Evolutionary conservation across 1,140 invertebrate genomes (phyloP).

Genomic region (Aphelenchoides besseyi): DNA sequence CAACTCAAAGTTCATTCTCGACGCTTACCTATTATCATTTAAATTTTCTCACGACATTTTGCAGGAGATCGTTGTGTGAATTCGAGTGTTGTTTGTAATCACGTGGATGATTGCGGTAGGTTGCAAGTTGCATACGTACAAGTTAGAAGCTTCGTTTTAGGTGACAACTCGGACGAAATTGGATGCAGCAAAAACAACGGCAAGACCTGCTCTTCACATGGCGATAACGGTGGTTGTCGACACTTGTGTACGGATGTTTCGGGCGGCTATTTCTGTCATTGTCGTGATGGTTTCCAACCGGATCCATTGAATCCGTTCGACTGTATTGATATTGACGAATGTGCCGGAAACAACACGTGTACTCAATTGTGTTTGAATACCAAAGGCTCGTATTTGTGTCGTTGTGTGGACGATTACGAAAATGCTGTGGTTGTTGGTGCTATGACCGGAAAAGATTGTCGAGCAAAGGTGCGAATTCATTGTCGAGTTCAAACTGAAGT

Average conservation of each 20-base stretch:
- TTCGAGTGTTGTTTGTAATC: conserved; percentile 89
- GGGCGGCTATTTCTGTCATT: conserved; percentile 60
- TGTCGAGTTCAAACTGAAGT: background rate
- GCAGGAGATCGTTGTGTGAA: conserved; percentile 82
- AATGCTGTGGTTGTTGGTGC: conserved; percentile 62
- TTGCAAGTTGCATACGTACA: too few species aligned
- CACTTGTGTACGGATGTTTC: conserved; percentile 57
- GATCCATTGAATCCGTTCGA: conserved; percentile 57
- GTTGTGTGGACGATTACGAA: conserved; percentile 89
- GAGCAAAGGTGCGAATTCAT: conserved; percentile 52
- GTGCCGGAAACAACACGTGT: conserved; percentile 84
- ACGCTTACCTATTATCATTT: too few species aligned
- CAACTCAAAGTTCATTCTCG: too few species aligned
- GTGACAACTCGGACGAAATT: conserved; percentile 87
- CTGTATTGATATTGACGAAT: conserved; percentile 82
- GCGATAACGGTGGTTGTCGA: conserved; percentile 60
- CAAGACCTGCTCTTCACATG: conserved; percentile 53
- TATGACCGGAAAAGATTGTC: conserved; percentile 63
- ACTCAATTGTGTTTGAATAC: conserved; percentile 93
- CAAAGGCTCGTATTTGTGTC: conserved; percentile 89
- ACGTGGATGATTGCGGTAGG: conserved; percentile 90
- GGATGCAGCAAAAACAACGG: conserved; percentile 59
- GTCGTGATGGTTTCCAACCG: conserved; percentile 60
- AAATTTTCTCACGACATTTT: too few species aligned
- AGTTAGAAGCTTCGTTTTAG: too few species aligned